A percentile compares a stretch with the other conserved stretches of the same genome.
These are phyloP conservation scores for Scolopax rusticola DNA, from an alignment of 2,797 vertebrate genomes.

Conservation along the genomic window DNA sequence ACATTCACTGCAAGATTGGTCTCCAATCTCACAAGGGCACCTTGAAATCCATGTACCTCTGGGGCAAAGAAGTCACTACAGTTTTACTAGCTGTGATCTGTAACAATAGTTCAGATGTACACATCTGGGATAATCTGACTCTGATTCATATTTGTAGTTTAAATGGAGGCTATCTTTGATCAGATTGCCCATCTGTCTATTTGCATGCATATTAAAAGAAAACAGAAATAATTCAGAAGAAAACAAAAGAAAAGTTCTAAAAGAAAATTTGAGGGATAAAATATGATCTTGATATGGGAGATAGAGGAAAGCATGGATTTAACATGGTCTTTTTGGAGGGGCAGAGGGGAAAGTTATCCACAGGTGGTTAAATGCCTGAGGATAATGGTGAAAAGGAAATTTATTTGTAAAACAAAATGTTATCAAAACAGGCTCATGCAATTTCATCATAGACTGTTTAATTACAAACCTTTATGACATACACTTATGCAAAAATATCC, in stretches of 20 bases:
- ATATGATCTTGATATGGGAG: background rate
- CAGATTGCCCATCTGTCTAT: background rate
- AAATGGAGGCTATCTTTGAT: background rate
- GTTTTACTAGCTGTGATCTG: background rate
- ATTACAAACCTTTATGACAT: background rate
- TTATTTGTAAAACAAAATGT: constrained; percentile 54
- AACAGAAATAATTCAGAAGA: background rate
- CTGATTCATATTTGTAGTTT: background rate
- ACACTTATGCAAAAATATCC: constrained; percentile 17
- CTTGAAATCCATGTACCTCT: background rate
- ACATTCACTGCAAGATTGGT: background rate
- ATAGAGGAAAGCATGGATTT: background rate
- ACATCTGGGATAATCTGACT: background rate
- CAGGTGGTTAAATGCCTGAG: background rate
- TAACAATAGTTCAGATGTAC: background rate
- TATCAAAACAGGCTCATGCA: constrained; percentile 18
- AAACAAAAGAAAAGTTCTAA: background rate
- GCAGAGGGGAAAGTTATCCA: background rate
- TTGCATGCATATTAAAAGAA: background rate
- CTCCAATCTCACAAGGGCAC: background rate
- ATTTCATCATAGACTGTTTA: constrained; percentile 33
- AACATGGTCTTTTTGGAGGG: background rate
- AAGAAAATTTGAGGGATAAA: background rate
- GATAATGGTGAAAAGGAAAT: constrained; percentile 57
- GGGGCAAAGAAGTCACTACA: background rate